Evolutionary conservation across 2,113 vertebrate genomes (phyloP).

Genomic region (Ramphastos sulfuratus): DNA sequence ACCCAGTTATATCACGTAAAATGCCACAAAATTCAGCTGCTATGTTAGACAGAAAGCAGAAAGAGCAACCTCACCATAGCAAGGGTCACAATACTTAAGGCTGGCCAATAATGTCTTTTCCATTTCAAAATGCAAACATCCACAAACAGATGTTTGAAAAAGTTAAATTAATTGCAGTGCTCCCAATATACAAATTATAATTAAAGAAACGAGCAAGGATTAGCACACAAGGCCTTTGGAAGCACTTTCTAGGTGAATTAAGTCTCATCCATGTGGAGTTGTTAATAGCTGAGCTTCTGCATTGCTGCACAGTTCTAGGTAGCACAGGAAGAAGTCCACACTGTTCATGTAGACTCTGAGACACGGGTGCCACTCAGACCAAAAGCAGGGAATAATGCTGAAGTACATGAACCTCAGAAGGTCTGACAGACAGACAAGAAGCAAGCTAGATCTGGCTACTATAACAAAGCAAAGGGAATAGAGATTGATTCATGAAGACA

Average conservation of each 20-base stretch:
- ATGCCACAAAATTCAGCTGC: not conserved
- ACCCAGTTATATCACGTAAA: not conserved
- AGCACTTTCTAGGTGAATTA: not conserved
- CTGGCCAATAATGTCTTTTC: not conserved
- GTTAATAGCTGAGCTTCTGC: not conserved
- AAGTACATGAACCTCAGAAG: not conserved
- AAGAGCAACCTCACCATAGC: not conserved
- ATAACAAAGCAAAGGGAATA: not conserved
- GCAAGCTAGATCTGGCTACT: not conserved
- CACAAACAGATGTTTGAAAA: not conserved
- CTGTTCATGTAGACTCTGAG: not conserved
- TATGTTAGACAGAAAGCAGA: not conserved
- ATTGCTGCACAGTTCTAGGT: not conserved
- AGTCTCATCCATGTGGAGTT: not conserved
- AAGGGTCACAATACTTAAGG: not conserved
- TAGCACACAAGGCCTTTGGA: not conserved
- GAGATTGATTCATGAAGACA: not conserved
- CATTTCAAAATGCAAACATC: not conserved
- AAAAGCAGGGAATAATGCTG: not conserved
- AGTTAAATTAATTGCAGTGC: not conserved
- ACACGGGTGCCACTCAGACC: not conserved
- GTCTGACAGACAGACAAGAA: not conserved
- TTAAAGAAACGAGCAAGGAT: not conserved
- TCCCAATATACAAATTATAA: not conserved
- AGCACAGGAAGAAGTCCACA: not conserved